Percentiles rank a stretch among this genome's conserved stretches.
Conservation (phyloP, 2,113 vertebrate species). For the Cololabis saira region DNA sequence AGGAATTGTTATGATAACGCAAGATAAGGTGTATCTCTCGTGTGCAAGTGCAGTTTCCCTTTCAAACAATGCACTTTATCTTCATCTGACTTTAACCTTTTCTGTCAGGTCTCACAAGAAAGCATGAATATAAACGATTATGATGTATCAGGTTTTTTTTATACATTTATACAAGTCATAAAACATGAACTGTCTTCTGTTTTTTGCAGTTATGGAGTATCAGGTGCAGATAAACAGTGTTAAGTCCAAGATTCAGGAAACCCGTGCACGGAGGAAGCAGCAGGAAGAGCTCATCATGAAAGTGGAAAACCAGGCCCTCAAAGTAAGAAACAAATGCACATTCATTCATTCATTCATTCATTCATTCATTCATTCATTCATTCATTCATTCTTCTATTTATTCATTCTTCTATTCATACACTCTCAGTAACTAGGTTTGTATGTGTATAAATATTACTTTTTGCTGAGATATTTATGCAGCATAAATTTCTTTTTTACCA, state of each 20-base stretch:
- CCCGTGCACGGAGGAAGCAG: conserved; percentile 92
- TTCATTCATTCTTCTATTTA: not conserved
- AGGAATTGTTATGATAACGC: conserved; percentile 14
- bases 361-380: not conserved
- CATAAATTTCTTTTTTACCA: too few species aligned
- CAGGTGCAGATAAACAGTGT: conserved; percentile 94
- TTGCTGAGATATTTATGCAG: too few species aligned
- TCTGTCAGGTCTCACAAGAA: not conserved
- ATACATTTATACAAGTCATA: not conserved
- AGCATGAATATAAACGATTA: too few species aligned
- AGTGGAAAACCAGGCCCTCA: conserved; percentile 97
- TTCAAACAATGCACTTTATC: conserved; percentile 18
- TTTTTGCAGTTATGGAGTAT: conserved; percentile 87
- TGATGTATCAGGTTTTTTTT: too few species aligned
- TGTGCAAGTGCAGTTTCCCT: not conserved
- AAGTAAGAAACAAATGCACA: conserved; percentile 79
- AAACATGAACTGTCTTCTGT: conserved; percentile 13
- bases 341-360: not conserved
- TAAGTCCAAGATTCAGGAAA: conserved; percentile 94
- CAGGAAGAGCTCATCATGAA: conserved; percentile 99
- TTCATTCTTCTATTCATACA: not conserved
- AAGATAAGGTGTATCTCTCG: conserved; percentile 9
- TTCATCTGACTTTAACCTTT: not conserved
- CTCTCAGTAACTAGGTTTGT: too few species aligned
- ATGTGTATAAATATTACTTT: too few species aligned